Percentiles rank a stretch among this genome's conserved stretches.
Conservation (phyloP, 2,888 invertebrate genomes). For the Mycogona germanica region DNA sequence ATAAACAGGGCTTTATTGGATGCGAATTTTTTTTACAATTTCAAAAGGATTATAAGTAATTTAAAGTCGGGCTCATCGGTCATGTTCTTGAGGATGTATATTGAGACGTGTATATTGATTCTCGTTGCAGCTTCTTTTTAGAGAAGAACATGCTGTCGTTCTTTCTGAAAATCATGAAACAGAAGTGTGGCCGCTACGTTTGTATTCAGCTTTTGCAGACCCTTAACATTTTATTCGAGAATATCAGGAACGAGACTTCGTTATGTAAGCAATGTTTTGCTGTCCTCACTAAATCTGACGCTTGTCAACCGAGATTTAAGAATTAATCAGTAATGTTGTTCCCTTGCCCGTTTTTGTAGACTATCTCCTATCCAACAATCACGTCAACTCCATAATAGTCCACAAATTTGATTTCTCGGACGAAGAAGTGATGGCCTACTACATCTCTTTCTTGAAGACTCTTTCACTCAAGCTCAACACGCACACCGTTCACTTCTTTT, state of each 20-base stretch:
- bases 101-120: conserved; percentile 15
- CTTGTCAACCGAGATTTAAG: too few species aligned
- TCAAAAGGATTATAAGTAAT: neutral
- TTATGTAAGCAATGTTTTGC: too few species aligned
- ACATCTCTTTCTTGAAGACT: conserved; percentile 97
- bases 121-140: conserved; percentile 76
- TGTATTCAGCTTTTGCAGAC: conserved; percentile 97
- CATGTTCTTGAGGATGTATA: too few species aligned
- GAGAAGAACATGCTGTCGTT: conserved; percentile 99
- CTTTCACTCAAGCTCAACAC: conserved; percentile 93
- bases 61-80: too few species aligned
- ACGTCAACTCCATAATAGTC: conserved; percentile 98
- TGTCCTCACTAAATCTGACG: too few species aligned
- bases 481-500: conserved; percentile 99
- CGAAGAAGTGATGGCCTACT: conserved; percentile 99
- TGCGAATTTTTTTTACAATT: neutral
- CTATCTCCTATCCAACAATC: conserved; percentile 97
- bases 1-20: too few species aligned
- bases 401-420: conserved; percentile 99
- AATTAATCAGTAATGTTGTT: too few species aligned
- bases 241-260: conserved; percentile 97
- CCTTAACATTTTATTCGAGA: conserved; percentile 97
- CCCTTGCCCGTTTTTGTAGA: conserved; percentile 51
- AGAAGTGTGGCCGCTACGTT: conserved; percentile 92
- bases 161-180: conserved; percentile 93